These are phyloP conservation scores for Condylura cristata DNA, from an alignment of 2,113 vertebrate genomes.

Conservation along the genomic window DNA sequence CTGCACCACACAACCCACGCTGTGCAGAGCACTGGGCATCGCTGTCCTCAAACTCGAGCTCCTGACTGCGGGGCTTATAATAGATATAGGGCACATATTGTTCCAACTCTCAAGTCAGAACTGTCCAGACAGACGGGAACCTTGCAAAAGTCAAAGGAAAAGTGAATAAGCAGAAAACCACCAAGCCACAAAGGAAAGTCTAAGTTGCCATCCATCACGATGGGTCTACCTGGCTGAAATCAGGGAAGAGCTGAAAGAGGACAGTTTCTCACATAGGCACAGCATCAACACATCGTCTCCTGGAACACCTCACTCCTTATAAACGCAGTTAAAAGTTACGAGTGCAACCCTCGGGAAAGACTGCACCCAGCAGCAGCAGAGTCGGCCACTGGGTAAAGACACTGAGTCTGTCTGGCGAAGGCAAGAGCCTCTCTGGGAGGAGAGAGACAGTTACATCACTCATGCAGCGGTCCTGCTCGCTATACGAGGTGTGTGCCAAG, in stretches of 20 bases:
- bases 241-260: constrained; percentile 72
- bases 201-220: constrained; percentile 80
- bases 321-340: constrained; percentile 80
- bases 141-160: constrained; percentile 78
- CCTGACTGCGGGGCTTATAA: background rate
- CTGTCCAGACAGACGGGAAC: constrained; percentile 70
- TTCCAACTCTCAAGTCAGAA: constrained; percentile 68
- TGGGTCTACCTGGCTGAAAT: constrained; percentile 77
- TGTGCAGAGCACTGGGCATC: background rate
- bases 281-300: constrained; percentile 83
- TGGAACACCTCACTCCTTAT: constrained; percentile 83
- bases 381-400: constrained; percentile 76
- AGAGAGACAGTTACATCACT: constrained; percentile 80
- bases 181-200: constrained; percentile 81
- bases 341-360: constrained; percentile 77
- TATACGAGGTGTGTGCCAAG: constrained; percentile 83
- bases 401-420: constrained; percentile 82
- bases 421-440: constrained; percentile 81
- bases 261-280: constrained; percentile 82
- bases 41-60: background rate
- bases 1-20: background rate
- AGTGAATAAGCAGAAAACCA: constrained; percentile 82
- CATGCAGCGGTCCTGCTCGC: constrained; percentile 79
- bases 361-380: constrained; percentile 80
- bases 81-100: background rate